These are phyloP conservation scores for Nibea coibor DNA, from an alignment of 2,113 vertebrate genomes.

Conservation along the genomic window DNA sequence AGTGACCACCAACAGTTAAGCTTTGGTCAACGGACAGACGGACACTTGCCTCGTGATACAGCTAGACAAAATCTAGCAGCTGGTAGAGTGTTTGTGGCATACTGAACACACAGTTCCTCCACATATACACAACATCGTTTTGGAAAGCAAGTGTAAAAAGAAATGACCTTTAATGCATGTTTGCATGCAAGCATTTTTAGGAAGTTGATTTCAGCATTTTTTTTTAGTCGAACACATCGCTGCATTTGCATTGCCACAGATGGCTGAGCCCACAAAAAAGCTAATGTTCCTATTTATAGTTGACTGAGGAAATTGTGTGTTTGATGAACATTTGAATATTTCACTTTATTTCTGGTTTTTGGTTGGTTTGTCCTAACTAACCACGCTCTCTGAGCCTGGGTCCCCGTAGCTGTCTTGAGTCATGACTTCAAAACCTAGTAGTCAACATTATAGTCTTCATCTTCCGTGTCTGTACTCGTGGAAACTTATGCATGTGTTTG, in stretches of 20 bases:
- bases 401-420: no score
- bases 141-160: not conserved
- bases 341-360: not conserved
- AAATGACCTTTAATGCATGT: not conserved
- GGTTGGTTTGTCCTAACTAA: not conserved
- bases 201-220: not conserved
- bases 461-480: no score
- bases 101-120: not conserved
- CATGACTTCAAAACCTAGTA: not conserved
- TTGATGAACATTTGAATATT: slow-evolving; percentile 13
- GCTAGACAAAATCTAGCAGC: not conserved
- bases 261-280: not conserved
- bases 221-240: slow-evolving; percentile 2
- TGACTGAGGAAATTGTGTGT: not conserved
- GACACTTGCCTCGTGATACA: not conserved
- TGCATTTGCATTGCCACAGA: slow-evolving; percentile 26
- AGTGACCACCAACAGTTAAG: not conserved
- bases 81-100: no score
- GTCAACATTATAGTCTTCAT: no score
- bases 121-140: not conserved
- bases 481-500: no score
- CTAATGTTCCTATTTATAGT: slow-evolving; percentile 12
- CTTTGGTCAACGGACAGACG: not conserved
- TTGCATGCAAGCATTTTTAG: not conserved
- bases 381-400: no score